phyloP scores from a whole-genome alignment of 2,888 invertebrate genomes.

The Atethmia centrago region DNA sequence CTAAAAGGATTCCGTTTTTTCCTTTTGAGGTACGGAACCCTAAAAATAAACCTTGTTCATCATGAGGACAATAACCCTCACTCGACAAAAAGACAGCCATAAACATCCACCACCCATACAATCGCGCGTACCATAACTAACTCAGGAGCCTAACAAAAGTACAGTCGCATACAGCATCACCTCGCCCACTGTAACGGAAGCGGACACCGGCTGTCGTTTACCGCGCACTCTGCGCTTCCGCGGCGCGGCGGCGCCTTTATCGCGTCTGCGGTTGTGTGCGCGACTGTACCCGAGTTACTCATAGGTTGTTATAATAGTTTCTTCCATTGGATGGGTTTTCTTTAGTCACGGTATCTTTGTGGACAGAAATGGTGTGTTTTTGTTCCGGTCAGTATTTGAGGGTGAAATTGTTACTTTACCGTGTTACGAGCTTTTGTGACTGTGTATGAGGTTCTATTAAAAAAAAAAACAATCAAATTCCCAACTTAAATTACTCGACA shows the following conservation, averaged over 20 bases:
- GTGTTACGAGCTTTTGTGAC: too few relatives aligned
- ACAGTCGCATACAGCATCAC: conserved; percentile 64
- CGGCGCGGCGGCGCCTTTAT: conserved; percentile 66
- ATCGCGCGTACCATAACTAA: conserved; percentile 46
- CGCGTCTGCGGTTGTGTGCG: conserved; percentile 51
- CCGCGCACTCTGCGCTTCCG: conserved; percentile 70
- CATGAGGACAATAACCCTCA: not conserved
- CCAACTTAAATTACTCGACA: too few relatives aligned
- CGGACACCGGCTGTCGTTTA: conserved; percentile 74
- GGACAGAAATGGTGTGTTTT: conserved; percentile 1
- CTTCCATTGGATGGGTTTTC: conserved; percentile 46
- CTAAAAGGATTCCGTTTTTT: too few relatives aligned
- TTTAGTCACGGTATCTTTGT: conserved; percentile 41
- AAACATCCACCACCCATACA: conserved; percentile 52
- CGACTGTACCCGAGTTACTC: conserved; percentile 54
- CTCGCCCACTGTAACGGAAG: conserved; percentile 67
- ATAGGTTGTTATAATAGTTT: conserved; percentile 60
- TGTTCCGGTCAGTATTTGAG: not conserved
- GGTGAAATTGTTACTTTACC: not conserved
- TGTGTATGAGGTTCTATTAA: not conserved
- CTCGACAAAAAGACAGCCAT: conserved; percentile 32
- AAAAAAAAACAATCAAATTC: not conserved
- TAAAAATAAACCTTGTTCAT: too few relatives aligned
- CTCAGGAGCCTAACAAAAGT: conserved; percentile 59
- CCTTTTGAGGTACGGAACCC: too few relatives aligned